Percentiles rank a stretch among this genome's conserved stretches.
Conservation (phyloP, 2,113 vertebrate species). For the Lophura nycthemera region DNA sequence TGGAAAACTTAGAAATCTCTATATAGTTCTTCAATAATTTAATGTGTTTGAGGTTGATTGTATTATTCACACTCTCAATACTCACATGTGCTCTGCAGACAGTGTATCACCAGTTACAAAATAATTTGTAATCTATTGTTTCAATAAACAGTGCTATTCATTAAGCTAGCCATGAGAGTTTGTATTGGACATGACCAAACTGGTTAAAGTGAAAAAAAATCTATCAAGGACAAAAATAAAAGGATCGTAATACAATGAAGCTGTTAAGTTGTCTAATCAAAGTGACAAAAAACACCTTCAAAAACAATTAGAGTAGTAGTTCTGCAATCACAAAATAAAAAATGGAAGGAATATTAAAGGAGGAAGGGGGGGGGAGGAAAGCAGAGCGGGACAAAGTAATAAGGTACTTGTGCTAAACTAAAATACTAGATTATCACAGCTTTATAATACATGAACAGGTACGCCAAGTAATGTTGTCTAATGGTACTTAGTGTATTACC, state of each 20-base stretch:
- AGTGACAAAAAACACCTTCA: not conserved
- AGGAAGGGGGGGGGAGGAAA: too few relatives aligned
- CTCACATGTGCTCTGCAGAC: not conserved
- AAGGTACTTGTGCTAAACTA: not conserved
- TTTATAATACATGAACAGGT: not conserved
- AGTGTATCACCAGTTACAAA: not conserved
- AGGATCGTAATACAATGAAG: not conserved
- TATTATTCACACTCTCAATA: not conserved
- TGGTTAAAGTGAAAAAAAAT: not conserved
- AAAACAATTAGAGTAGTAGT: not conserved
- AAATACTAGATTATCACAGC: not conserved
- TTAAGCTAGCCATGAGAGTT: not conserved
- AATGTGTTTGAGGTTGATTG: not conserved
- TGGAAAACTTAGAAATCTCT: not conserved
- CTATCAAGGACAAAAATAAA: not conserved
- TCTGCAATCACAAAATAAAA: not conserved
- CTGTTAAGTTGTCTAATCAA: not conserved
- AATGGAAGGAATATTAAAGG: not conserved
- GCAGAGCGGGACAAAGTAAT: not conserved
- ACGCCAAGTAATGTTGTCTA: not conserved
- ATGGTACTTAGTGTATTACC: not conserved
- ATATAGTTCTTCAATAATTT: not conserved
- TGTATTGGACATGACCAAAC: not conserved
- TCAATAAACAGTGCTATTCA: not conserved
- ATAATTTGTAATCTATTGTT: not conserved